Base-by-base conservation (phyloP, 2,888 invertebrate species). In the Nephrotoma appendiculata region DNA sequence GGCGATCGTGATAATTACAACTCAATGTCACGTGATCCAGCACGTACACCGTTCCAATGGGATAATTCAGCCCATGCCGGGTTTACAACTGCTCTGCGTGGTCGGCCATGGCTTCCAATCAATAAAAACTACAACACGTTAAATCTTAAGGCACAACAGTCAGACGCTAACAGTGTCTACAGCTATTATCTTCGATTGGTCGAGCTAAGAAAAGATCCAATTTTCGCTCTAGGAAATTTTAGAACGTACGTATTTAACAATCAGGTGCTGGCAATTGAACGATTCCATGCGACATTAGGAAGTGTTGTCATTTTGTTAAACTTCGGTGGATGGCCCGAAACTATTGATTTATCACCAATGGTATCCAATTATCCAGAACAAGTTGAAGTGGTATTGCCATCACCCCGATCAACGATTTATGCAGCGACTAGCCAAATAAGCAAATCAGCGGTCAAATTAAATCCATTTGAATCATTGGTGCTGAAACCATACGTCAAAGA, bases 21-120 rank as follows among this genome's bases (percentile, higher is more conserved):
- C 87, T 89, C 90, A 57, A 92, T 91, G 42, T 93, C 94, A 0
- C 93, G 96, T 87, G 96, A 97, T 90, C 95, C 96, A 0, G 94
- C 93, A 88, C 93, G 97, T 43, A 96, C 96, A 0, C 97, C 97
- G 0, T 96, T 95, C 91, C 97, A 97, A 89, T 97, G 97, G 97
- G 94, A 93, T 89, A 90, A 91, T 11, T 91, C 92, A 0, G 87
- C 86, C 86, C 90, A 91, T 90, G 90, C 91, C 9, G 94, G 96
- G 3, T 95, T 95, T 89, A 93, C 93, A 0, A 91, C 89, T 1
- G 92, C 91, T 6, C 90, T 90, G 0, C 92, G 92, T 86, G 90
- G 90, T 0, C 4, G 0, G 42, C 94, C 95, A 0, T 96, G 96
- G 96, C 89, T 96, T 5, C 96, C 96, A 0, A 94, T 96, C 2